Evolutionary conservation across 2,888 invertebrate genomes (phyloP), one percentile per base, ranked within the genome.

Genomic region (Nebria salina): DNA sequence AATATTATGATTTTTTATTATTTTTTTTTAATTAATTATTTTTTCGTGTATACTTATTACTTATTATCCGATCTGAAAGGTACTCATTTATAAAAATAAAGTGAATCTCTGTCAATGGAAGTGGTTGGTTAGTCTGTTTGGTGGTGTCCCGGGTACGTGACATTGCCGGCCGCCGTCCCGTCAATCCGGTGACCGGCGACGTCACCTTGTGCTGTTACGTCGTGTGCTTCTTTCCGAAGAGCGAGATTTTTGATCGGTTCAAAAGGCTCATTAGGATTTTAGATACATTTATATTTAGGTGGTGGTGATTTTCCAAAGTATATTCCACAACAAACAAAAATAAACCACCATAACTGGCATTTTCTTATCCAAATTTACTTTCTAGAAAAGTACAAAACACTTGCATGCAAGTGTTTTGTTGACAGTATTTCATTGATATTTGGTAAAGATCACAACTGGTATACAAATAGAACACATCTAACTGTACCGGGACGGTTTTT

Each of bases 31-130:
- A 54, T 54, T 54, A 54, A 54, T 54, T 54, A 54, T 54, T 54
- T 54, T 76, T 85, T 84, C 84, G 84, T 84, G 84, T 85, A 84
- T 84, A 84, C 83, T 85, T 83, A 84, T 86, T 84, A 85, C 85
- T 85, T 84, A 85, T 85, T 85, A 85, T 85, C 85, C 85, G 85
- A 85, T 85, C 84, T 86, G 85, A 86, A 80, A 86, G 86, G 86
- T 86, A 86, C 86, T 84, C 86, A 85, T 85, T 84, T 85, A 85
- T 84, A 88, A 88, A 87, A 87, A 87, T 87, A 87, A 88, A 87
- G 84, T 86, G 85, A 86, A 84, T 85, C 83, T 85, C 86, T 86
- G 77, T 77, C 81, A 76, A 76, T 81, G 81, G 81, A 81, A 81
- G 81, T 81, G 88, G 87, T 86, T 87, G 86, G 87, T 88, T 88